Conservation (phyloP, 2,113 vertebrate species). For the Cichladusa arquata region DNA sequence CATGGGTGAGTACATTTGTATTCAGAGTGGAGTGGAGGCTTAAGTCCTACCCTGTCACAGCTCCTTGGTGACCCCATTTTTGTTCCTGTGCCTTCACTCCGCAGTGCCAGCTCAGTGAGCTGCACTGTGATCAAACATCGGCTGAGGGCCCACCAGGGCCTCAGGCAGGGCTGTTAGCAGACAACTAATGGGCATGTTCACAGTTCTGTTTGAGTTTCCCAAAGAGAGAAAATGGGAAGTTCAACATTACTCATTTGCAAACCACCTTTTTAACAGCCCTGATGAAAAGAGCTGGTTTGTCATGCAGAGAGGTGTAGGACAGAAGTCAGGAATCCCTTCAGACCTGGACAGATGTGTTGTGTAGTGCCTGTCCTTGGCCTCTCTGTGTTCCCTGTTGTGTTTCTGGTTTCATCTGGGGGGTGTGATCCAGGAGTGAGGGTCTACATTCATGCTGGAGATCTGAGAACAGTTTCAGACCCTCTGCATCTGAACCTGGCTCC, state of each 20-base stretch:
- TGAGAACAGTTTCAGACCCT: background rate
- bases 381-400: background rate
- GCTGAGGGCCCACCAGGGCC: conserved; percentile 10
- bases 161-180: background rate
- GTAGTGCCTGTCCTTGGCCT: background rate
- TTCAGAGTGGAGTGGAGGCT: conserved; percentile 35
- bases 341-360: background rate
- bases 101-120: conserved; percentile 32
- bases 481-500: background rate
- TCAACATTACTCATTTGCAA: background rate
- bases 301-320: background rate
- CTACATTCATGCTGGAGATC: background rate
- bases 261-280: background rate
- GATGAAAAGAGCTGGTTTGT: background rate
- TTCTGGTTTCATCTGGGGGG: background rate
- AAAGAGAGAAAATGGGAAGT: background rate
- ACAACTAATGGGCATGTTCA: background rate
- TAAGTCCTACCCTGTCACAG: conserved; percentile 19
- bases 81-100: conserved; percentile 13
- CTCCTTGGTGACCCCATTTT: conserved; percentile 25
- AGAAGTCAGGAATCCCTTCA: background rate
- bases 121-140: conserved; percentile 26
- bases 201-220: background rate
- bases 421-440: background rate
- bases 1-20: conserved; percentile 55